Base-by-base conservation (phyloP, 2,113 vertebrate genomes). In the Recurvirostra avosetta region DNA sequence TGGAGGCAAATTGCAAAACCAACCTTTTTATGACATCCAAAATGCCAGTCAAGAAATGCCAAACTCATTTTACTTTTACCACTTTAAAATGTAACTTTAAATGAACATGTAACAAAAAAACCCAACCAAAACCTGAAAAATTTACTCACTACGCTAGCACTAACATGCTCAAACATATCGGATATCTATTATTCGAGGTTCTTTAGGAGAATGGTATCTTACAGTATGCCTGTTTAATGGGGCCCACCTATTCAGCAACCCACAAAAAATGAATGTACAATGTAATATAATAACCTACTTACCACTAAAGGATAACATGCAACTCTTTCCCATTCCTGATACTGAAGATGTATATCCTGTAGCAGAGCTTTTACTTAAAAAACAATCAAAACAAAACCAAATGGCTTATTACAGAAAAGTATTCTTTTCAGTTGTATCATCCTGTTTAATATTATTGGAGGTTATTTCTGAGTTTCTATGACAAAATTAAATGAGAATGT, bases 311-410 rank as follows among this genome's bases (percentile, higher is more conserved):
- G 98, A 97, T 55, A 98, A 84, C 95, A 98, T 34, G 81, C 97
- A 95, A 72, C 94, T 95, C 93, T 98, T 98, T 63, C 96, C 91
- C 40, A 98, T 77, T 92, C 96, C 97, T 88, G 98, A 95, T 53
- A 97, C 50, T 49, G 98, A 94, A 76, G 96, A 29, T 32, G 96
- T 32, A 73, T 98, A 97, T 47, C 94, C 95, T 88, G 92, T 59
- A 90, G 97, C 62, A 92, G 98, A 97, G 80, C 76, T 98, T 97
- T 98, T 98, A 96, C 98, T 98, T 58, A 32, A 97, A 98, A 88
- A 91, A 1, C 7, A 96, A 76, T 68, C 11, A 82, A 83, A 90
- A 74, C 18, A 94, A 89, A 92, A 38, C 5, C 8, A 81, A 81
- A 59, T 21, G 30, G 25, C 9, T 84, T 92, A 41, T 90, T 88